Evolutionary conservation across 2,797 vertebrate genomes (phyloP).

Genomic region (Lepilemur septentrionalis): DNA sequence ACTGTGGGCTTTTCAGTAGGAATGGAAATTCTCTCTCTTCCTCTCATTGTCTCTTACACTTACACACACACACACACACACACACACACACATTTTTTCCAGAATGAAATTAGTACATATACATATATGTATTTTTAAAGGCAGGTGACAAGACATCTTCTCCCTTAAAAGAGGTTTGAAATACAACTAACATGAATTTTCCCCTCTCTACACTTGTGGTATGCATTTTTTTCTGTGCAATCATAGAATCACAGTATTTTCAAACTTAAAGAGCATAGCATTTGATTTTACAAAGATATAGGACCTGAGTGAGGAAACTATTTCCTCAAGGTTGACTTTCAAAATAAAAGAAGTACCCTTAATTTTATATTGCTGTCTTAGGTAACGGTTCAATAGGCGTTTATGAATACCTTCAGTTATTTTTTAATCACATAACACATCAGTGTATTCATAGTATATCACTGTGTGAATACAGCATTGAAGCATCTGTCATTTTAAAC

Average conservation of each 20-base stretch:
- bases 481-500: background rate
- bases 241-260: background rate
- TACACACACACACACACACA: background rate
- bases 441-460: background rate
- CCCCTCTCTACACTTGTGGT: background rate
- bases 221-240: background rate
- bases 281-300: constrained; percentile 35
- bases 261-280: background rate
- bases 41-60: background rate
- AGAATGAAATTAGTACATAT: background rate
- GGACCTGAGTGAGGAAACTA: background rate
- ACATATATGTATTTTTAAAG: background rate
- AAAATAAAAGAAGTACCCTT: background rate
- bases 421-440: background rate
- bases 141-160: background rate
- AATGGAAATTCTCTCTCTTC: background rate
- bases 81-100: background rate
- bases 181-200: background rate
- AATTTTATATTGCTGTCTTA: background rate
- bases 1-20: background rate
- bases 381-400: background rate
- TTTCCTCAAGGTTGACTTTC: background rate
- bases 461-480: background rate
- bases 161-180: background rate
- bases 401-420: background rate